Percentiles rank a stretch among this genome's conserved stretches.
phyloP scores from a whole-genome alignment of 2,797 vertebrate species.

The Phaenicophaeus curvirostris region DNA sequence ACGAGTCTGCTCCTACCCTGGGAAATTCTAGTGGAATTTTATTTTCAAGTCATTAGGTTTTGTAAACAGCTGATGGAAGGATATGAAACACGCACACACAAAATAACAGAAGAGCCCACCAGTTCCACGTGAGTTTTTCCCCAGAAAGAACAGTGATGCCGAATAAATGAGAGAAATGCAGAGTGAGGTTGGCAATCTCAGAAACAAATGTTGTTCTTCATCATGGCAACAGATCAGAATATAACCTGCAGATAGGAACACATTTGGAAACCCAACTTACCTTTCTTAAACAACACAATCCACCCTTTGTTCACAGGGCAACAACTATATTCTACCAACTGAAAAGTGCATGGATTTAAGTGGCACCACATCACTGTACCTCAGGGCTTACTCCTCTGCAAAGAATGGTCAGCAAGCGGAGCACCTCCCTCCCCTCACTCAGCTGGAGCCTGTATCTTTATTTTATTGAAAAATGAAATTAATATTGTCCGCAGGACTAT shows the following conservation, averaged over 20 bases:
- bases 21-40: background rate
- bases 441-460: background rate
- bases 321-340: background rate
- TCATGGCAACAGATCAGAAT: background rate
- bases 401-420: background rate
- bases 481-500: background rate
- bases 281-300: background rate
- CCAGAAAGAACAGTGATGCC: rapidly evolving
- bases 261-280: background rate
- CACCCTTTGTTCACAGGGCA: background rate
- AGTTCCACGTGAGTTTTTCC: background rate
- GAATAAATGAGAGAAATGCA: background rate
- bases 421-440: background rate
- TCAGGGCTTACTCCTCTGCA: background rate
- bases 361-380: background rate
- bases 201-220: background rate
- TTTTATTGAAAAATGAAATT: background rate
- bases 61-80: background rate
- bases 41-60: background rate
- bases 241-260: background rate
- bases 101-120: background rate
- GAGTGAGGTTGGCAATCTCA: background rate
- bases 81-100: background rate
- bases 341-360: background rate
- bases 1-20: background rate